These are phyloP conservation scores for Acrobasis consociella DNA, from an alignment of 2,888 invertebrate species.

Conservation along the genomic window DNA sequence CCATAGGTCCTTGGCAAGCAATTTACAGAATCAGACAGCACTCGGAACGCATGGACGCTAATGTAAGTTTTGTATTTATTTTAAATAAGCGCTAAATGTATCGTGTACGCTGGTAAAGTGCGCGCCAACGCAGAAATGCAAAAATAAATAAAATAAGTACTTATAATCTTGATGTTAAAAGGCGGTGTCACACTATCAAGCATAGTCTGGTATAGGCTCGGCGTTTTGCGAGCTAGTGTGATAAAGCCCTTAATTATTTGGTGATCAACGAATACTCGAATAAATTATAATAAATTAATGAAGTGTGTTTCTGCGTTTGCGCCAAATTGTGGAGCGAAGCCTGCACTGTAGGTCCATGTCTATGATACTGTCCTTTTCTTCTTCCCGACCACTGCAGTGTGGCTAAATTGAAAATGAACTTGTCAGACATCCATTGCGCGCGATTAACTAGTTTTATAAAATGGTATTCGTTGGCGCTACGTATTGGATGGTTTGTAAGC, in stretches of 20 bases:
- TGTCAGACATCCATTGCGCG: not conserved
- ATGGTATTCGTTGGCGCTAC: too few relatives aligned
- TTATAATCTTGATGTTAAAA: not conserved
- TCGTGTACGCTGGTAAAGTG: conserved; percentile 42
- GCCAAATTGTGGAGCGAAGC: conserved; percentile 28
- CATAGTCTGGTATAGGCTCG: not conserved
- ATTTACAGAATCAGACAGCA: conserved; percentile 8
- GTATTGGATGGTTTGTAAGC: not conserved
- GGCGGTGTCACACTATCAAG: not conserved
- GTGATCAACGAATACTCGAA: conserved; percentile 27
- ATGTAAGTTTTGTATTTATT: conserved; percentile 64
- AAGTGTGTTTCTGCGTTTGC: conserved; percentile 8
- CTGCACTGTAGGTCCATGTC: conserved; percentile 12
- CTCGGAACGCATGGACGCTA: conserved; percentile 35
- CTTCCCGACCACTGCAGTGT: not conserved
- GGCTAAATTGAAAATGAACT: not conserved
- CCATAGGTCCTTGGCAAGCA: not conserved
- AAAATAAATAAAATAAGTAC: not conserved
- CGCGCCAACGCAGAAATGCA: conserved; percentile 36
- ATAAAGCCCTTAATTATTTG: not conserved
- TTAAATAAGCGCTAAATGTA: conserved; percentile 59
- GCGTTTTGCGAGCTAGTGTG: not conserved
- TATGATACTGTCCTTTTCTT: not conserved
- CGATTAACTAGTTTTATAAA: too few relatives aligned
- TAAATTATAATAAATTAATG: not conserved